Evolutionary conservation across 2,797 vertebrate species (phyloP).

Genomic region (Setipinna tenuifilis): DNA sequence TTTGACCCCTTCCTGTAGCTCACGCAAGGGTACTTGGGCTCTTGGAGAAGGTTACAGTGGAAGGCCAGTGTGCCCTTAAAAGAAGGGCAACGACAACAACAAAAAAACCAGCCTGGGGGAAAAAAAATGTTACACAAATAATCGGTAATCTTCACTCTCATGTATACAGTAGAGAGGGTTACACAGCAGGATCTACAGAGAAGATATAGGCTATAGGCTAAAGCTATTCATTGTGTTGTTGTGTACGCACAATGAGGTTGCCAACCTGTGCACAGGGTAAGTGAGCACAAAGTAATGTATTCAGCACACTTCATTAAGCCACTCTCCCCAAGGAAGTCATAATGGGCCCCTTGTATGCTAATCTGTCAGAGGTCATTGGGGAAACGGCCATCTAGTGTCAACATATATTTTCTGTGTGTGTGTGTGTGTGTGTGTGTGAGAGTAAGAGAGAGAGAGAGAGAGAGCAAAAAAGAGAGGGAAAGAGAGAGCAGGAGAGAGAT

Average conservation of each 20-base stretch:
- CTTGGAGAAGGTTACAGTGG: neutral
- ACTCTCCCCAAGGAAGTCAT: constrained; percentile 20
- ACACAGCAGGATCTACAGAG: neutral
- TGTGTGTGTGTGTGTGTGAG: neutral
- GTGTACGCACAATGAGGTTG: constrained; percentile 24
- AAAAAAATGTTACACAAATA: neutral
- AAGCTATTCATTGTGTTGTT: neutral
- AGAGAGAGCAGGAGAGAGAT: neutral
- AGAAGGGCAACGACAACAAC: neutral
- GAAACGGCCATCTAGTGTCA: constrained; percentile 12
- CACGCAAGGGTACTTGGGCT: neutral
- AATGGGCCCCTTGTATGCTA: constrained; percentile 23
- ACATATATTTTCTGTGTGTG: constrained; percentile 12
- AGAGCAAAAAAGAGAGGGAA: neutral
- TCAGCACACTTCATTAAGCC: constrained; percentile 35
- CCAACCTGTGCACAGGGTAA: neutral
- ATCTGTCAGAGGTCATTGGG: constrained; percentile 26
- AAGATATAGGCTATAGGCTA: neutral
- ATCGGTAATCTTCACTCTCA: neutral
- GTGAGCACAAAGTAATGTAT: constrained; percentile 27
- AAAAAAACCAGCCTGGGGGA: neutral
- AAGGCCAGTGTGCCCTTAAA: neutral
- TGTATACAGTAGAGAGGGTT: neutral
- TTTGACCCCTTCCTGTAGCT: neutral
- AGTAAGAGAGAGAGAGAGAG: neutral